Evolutionary conservation across 1,140 invertebrate species (phyloP), one percentile per base, ranked within the genome.

Genomic region (Sitophilus oryzae): DNA sequence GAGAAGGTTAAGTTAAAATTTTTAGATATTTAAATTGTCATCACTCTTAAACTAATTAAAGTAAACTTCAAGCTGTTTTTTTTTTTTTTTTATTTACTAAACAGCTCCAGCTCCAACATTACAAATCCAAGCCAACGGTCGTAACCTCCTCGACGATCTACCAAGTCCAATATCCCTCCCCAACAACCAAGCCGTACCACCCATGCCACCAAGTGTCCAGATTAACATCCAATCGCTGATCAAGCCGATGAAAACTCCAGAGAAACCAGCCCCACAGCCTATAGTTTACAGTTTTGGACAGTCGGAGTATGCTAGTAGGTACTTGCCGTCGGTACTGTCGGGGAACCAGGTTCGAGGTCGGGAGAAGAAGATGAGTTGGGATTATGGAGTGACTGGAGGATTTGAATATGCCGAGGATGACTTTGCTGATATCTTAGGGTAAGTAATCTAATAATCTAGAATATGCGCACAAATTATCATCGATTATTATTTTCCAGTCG

Each of bases 391-490:
- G 3, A 63, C 62, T 14, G 71, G 68, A 38, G 58, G 49, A 35
- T 61, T 60, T 21, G 63, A 68, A 19, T 73, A 71, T 59, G 73
- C 77, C n/a, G 76, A 79, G 5, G 78, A 80, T 40, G 77, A 81
- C 59, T 74, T 82, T 56, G 74, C 76, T 18, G 73, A 77, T 51
- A 76, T 82, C 56, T 68, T 82, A 56, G 79, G 81, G 81, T 83
- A 66, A 71, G 71, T 45, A 37, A n/a, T n/a, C n/a, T n/a, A n/a
- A n/a, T n/a, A n/a, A n/a, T n/a, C n/a, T n/a, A n/a, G n/a, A n/a
- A n/a, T n/a, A n/a, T 47, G 8, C 14, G 2, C 15, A 46, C 3
- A 35, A 15, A 21, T 9, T 35, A 23, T 6, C 34, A 21, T 34
- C 15, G 21, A 25, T 23, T 36, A 59, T 30, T 36, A 19, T 15